Base-by-base conservation (phyloP, 1,140 invertebrate species). In the Pollicipes pollicipes region DNA sequence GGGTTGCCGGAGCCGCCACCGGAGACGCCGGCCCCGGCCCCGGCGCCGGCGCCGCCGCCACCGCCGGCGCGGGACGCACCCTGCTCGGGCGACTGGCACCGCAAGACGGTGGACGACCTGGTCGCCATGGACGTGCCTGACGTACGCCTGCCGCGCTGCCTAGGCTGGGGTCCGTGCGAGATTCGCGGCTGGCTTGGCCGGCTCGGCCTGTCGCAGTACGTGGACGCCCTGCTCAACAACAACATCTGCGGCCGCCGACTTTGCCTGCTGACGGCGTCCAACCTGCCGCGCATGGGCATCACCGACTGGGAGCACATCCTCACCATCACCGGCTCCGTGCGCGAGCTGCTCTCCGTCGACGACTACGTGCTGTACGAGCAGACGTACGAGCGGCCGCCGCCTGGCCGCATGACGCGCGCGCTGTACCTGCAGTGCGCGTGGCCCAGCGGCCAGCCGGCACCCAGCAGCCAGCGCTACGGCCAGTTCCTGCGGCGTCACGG, bases 51-150 rank as follows among this genome's bases (percentile, higher is more conserved):
- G 45, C 45, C 45, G 6, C 45, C 64, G 64, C 3, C 2, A 3
- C 1, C 64, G 3, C 64, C 8, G 24, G 10, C n/a, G n/a, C 3
- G 8, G 24, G 64, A 27, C 27, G 24, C 3, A n/a, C 64, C 64
- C 6, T 66, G 64, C 64, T 66, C 64, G 64, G 28, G 64, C 64
- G 64, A 66, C 64, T 66, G 64, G 64, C 64, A 29, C 27, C 64
- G 28, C n/a, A 29, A 28, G 64, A 66, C 64, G 3, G 64, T 29
- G 24, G 64, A 27, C 64, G 64, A 66, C 64, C 64, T 66, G 64
- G 28, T 66, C 8, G 27, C n/a, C 64, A 27, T 66, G 64, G 64
- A 29, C 27, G 27, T 66, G 64, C 27, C 64, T 4, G 64, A 66
- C n/a, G 28, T 29, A n/a, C 64, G 64, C 64, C 10, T 66, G 10